Base-by-base conservation (phyloP, 2,888 invertebrate genomes). In the Drosophila austrosaltans region DNA sequence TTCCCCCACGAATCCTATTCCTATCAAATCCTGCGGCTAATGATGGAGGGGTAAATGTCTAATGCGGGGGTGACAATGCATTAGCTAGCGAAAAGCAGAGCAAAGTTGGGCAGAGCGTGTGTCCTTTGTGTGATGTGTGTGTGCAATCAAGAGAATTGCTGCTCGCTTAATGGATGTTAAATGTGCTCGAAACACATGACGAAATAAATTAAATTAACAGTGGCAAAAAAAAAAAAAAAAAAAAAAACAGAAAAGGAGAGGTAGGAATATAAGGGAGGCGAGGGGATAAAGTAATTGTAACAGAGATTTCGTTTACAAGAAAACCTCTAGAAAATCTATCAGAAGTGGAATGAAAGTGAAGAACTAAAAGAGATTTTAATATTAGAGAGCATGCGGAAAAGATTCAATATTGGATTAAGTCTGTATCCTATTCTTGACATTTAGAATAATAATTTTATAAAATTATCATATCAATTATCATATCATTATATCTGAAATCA, bases 141-240 rank as follows among this genome's bases (percentile, higher is more conserved):
- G 69, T 75, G 84, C 88, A 90, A 90, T 90, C 91, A 90, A 86
- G 84, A 79, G 82, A 89, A 90, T 86, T 84, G 87, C 82, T 79
- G 74, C 25, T 39, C 61, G 79, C 74, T 83, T 91, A 90, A 90
- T 91, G 91, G 87, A 85, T 87, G 89, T 90, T 90, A 89, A 90
- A 89, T 91, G 91, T 82, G 87, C 84, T 82, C 69, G 81, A 82
- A 90, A 79, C 91, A 91, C 89, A 90, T 90, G 91, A 89, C 82
- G 72, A 82, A 89, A 89, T 89, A 81, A 86, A 90, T 87, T 86
- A 81, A 90, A 90, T 83, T 83, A 89, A 77, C 71, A 59, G 75
- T 22, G 53, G 39, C 59, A 25, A 48, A 20, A 48, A 48, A 22
- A 8, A 3, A 22, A 22, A 8, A 3, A 22, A 39, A 65, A 64